These are phyloP conservation scores for Brachionus koreanus DNA, from an alignment of 1,140 invertebrate species.

Conservation along the genomic window DNA sequence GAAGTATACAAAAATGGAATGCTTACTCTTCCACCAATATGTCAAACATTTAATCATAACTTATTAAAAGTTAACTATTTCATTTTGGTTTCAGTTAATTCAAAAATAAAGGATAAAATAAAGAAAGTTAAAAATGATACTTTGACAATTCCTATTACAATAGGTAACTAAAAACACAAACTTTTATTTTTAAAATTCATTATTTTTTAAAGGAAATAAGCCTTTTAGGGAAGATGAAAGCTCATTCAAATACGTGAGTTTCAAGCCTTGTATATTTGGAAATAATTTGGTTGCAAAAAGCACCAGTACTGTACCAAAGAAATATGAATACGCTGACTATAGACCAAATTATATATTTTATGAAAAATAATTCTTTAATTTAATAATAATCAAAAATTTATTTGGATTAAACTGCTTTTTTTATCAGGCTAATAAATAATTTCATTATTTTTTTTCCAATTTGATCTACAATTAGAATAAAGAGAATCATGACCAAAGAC, in stretches of 20 bases:
- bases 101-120: background rate
- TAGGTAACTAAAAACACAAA: background rate
- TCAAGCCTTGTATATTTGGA: constrained; percentile 11
- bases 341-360: constrained; percentile 14
- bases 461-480: too few relatives aligned
- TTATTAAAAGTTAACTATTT: constrained; percentile 34
- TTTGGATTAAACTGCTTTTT: background rate
- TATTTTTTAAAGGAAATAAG: background rate
- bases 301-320: background rate
- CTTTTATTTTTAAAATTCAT: background rate
- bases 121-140: constrained; percentile 8
- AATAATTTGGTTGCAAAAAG: background rate
- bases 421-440: background rate
- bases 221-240: constrained; percentile 23
- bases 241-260: background rate
- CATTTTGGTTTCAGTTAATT: constrained; percentile 26
- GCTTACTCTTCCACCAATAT: background rate
- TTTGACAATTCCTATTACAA: constrained; percentile 12
- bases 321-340: constrained; percentile 21
- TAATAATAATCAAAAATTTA: background rate
- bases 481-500: too few relatives aligned
- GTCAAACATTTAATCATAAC: constrained; percentile 39
- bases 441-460: too few relatives aligned
- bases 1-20: constrained; percentile 12
- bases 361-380: background rate